Base-by-base conservation (phyloP, 2,888 invertebrate genomes). In the Neoaliturus tenellus region DNA sequence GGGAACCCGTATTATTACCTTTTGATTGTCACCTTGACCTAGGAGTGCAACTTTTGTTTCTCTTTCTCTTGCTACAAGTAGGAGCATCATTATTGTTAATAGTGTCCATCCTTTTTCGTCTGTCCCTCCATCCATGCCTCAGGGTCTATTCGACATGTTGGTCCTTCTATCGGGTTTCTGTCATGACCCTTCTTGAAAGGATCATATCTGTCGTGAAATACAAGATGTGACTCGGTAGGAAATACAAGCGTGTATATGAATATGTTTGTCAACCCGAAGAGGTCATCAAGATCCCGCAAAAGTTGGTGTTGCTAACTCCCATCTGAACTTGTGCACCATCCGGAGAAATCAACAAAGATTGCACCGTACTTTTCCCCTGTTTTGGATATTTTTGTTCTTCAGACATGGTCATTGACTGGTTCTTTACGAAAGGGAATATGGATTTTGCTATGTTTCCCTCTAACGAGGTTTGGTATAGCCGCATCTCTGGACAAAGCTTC, bases 71-170 rank as follows among this genome's bases (percentile, higher is more conserved):
- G n/a, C n/a, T n/a, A n/a, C n/a, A n/a, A n/a, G n/a, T n/a, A n/a
- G n/a, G n/a, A n/a, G n/a, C n/a, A n/a, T n/a, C n/a, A n/a, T n/a
- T n/a, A n/a, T n/a, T n/a, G n/a, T n/a, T n/a, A n/a, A n/a, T n/a
- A n/a, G n/a, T n/a, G n/a, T n/a, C n/a, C n/a, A n/a, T n/a, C 55
- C 17, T 55, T 55, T 55, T 55, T 6, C 17, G 8, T 55, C 17
- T 55, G 55, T 5, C 55, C 55, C 55, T 55, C 55, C 55, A 55
- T 55, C 55, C 55, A 55, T 20, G 55, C 55, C 55, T 55, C 55
- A 6, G 55, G 55, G 5, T 17, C 55, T 55, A 55, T 55, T 23
- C 23, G n/a, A 55, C 55, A 55, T 6, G 23, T 17, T 5, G 23
- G n/a, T 20, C 55, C 55, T 5, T 55, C 20, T 55, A 55, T 55